Base-by-base conservation (phyloP, 2,797 vertebrate species). In the Accipiter superciliosus region DNA sequence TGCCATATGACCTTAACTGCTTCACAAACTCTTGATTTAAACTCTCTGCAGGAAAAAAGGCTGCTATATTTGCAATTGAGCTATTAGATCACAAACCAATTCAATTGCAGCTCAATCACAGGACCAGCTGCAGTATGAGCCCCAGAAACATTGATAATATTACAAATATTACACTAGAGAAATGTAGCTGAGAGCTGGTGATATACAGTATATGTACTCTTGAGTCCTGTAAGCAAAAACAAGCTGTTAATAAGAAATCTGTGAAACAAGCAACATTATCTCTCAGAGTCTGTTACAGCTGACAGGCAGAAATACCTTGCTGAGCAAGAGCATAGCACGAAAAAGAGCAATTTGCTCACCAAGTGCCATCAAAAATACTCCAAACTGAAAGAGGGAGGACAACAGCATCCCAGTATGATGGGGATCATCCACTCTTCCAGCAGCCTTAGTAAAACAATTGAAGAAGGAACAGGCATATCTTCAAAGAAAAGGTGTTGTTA, bases 101-200 rank as follows among this genome's bases (percentile, higher is more conserved):
- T 95, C 91, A 89, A 89, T 94, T 89, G 86, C 74, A 80, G 81
- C 63, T 94, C 90, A 96, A 90, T 96, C 93, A 87, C 28, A 8
- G 86, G 86, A 93, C 88, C 93, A 95, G 91, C 85, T 96, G 93
- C 83, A 85, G 89, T 89, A 92, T 80, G 87, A 93, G 81, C 67
- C 86, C 71, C 50, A 87, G 93, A 91, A 94, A 95, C 90, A 89
- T 55, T 94, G 91, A 80, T 93, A 90, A 80, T 95, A 92, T 94
- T 96, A 93, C 92, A 85, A 80, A 92, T 91, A 92, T 93, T 95
- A 67, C 81, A 89, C 93, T 77, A 35, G 83, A 96, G 81, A 83
- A 93, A 89, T 83, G 74, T 49, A 80, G 31, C 74, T 89, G 89
- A 73, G 76, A 85, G 71, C 55, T 66, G 37, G 35, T 87, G 89